These are phyloP conservation scores for Coryphaenoides rupestris DNA, from an alignment of 2,113 vertebrate species.

Conservation along the genomic window DNA sequence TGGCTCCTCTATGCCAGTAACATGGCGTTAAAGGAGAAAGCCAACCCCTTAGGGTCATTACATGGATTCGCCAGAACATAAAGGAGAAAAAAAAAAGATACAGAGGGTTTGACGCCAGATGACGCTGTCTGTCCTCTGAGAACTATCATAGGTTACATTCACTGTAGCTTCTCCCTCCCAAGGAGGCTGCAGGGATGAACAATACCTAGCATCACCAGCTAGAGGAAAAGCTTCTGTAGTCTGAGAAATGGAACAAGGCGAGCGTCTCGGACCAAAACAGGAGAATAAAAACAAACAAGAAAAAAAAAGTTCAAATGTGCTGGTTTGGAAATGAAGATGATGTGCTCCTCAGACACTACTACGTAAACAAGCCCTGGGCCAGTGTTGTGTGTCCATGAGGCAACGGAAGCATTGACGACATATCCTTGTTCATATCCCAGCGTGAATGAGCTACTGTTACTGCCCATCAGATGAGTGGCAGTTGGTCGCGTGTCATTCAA, in stretches of 20 bases:
- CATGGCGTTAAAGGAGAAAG: slow-evolving; percentile 29
- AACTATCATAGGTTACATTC: slow-evolving; percentile 40
- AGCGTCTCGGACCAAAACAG: slow-evolving; percentile 35
- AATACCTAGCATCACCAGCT: slow-evolving; percentile 7
- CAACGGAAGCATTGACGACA: slow-evolving; percentile 43
- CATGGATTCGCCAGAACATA: slow-evolving; percentile 25
- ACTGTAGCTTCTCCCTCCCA: slow-evolving; percentile 41
- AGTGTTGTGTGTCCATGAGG: slow-evolving; percentile 32
- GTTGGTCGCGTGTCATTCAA: slow-evolving; percentile 31
- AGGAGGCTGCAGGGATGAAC: not conserved
- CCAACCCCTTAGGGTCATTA: slow-evolving; percentile 23
- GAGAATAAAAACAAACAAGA: slow-evolving; percentile 33
- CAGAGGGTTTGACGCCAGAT: slow-evolving; percentile 54
- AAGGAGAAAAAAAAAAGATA: slow-evolving; percentile 33
- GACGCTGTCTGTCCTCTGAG: slow-evolving; percentile 54
- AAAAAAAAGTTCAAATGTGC: slow-evolving; percentile 33
- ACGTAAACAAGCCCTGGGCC: slow-evolving; percentile 57
- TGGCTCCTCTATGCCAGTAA: slow-evolving; percentile 18
- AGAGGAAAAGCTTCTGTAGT: slow-evolving; percentile 45
- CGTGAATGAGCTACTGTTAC: slow-evolving; percentile 31
- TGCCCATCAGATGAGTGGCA: slow-evolving; percentile 32
- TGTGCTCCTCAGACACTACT: slow-evolving; percentile 52
- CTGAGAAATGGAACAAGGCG: too few relatives aligned
- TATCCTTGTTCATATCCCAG: slow-evolving; percentile 28
- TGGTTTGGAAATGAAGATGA: slow-evolving; percentile 47